Conservation (phyloP, 2,888 invertebrate genomes). For the Hylaea fasciaria region DNA sequence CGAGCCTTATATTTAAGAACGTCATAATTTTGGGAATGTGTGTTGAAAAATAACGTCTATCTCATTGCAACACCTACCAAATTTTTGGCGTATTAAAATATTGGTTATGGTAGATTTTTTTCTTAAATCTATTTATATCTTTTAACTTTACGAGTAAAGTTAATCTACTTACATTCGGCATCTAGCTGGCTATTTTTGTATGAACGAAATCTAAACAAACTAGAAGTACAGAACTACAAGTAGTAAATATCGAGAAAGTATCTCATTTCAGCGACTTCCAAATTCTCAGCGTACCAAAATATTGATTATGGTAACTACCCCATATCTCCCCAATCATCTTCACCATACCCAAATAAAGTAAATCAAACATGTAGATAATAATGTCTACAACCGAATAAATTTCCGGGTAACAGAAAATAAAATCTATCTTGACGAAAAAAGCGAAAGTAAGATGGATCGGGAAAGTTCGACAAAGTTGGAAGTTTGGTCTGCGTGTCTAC, state of each 20-base stretch:
- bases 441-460: constrained; percentile 78
- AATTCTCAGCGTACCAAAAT: constrained; percentile 34
- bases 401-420: constrained; percentile 58
- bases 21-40: no score
- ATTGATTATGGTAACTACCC: constrained; percentile 45
- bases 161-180: not conserved
- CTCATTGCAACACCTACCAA: no score
- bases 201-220: no score
- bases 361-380: constrained; percentile 56
- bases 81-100: no score
- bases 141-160: no score
- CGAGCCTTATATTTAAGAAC: no score
- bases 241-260: not conserved
- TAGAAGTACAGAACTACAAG: no score
- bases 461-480: constrained; percentile 67
- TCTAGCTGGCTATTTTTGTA: not conserved
- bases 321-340: constrained; percentile 41
- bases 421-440: constrained; percentile 65
- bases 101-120: no score
- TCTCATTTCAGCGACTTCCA: constrained; percentile 23
- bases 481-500: constrained; percentile 36
- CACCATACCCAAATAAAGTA: constrained; percentile 46
- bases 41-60: no score
- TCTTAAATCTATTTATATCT: no score
- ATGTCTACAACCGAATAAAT: constrained; percentile 58